phyloP scores from a whole-genome alignment of 1,140 invertebrate species.

The Rhagoletis pomonella region DNA sequence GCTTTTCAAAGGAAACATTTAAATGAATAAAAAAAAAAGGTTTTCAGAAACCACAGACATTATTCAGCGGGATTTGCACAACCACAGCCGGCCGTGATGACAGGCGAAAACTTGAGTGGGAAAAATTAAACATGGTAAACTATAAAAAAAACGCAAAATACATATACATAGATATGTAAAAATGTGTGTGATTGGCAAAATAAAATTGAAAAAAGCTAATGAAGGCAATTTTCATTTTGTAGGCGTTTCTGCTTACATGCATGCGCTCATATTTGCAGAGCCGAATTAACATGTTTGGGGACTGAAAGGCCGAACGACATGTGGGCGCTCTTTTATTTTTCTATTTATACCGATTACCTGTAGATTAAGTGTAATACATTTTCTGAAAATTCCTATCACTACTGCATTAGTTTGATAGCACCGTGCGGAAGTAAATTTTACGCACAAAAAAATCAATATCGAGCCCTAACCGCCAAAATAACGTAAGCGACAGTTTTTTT shows the following conservation, averaged over 20 bases:
- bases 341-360: too few species aligned
- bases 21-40: neutral
- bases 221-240: neutral
- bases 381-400: too few species aligned
- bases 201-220: conserved; percentile 22
- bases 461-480: too few species aligned
- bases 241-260: neutral
- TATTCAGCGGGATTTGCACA: neutral
- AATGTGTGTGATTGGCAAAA: neutral
- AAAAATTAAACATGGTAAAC: neutral
- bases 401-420: too few species aligned
- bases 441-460: too few species aligned
- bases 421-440: too few species aligned
- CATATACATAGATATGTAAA: neutral
- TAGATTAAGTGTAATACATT: too few species aligned
- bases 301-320: neutral
- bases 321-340: too few species aligned
- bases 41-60: neutral
- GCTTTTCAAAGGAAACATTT: neutral
- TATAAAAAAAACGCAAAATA: neutral
- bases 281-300: neutral
- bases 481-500: too few species aligned
- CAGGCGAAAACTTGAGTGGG: neutral
- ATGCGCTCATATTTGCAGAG: neutral
- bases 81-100: neutral